phyloP scores from a whole-genome alignment of 2,888 invertebrate genomes.

The Drosophila neoperkinsi region DNA sequence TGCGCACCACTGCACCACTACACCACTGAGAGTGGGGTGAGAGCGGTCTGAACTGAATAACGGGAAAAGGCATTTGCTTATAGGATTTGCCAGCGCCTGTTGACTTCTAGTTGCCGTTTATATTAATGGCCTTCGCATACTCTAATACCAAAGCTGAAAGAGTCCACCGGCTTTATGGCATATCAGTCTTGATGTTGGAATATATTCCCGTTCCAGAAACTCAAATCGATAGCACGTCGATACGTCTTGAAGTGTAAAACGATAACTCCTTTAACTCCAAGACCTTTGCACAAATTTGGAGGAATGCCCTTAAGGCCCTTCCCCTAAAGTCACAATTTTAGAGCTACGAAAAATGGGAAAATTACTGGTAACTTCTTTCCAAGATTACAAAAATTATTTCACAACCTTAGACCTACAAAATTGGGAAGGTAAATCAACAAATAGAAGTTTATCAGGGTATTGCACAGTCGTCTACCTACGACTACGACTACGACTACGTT shows the following conservation, averaged over 20 bases:
- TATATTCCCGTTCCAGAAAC: neutral
- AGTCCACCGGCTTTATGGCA: neutral
- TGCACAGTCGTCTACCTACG: neutral
- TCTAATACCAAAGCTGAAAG: neutral
- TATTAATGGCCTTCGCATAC: constrained; percentile 57
- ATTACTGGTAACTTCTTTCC: neutral
- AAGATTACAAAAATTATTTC: neutral
- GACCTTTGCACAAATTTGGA: neutral
- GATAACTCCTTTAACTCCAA: neutral
- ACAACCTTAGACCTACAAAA: neutral
- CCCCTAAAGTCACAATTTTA: no score
- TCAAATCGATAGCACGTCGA: neutral
- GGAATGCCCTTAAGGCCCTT: neutral
- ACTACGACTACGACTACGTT: neutral
- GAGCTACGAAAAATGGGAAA: neutral
- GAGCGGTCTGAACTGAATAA: neutral
- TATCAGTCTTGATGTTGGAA: neutral
- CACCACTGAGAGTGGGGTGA: constrained; percentile 13
- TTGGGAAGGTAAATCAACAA: neutral
- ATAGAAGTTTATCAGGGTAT: neutral
- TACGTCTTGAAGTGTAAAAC: neutral
- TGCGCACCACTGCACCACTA: constrained; percentile 38
- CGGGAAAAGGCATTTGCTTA: constrained; percentile 57
- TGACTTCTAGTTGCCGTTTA: constrained; percentile 72
- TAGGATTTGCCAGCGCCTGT: constrained; percentile 66